phyloP scores from a whole-genome alignment of 1,140 invertebrate genomes.

The Plectus sambesii region DNA sequence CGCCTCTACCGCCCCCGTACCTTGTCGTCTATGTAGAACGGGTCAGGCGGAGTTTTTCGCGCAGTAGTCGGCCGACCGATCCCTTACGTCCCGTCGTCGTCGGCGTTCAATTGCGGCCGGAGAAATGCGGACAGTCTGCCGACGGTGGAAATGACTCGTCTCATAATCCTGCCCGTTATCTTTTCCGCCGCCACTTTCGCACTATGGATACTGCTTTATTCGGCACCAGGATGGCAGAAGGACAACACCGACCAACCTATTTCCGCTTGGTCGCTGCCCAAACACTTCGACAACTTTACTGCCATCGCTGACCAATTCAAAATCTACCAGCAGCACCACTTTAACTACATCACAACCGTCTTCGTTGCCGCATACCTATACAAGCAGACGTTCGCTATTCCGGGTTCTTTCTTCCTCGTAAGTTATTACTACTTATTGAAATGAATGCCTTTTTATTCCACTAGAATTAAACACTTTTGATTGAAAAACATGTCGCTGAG shows the following conservation, averaged over 20 bases:
- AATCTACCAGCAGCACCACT: slow-evolving; percentile 51
- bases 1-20: no score
- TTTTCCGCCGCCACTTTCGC: slow-evolving; percentile 36
- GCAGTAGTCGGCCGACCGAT: no score
- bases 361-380: slow-evolving; percentile 56
- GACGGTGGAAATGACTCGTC: slow-evolving; percentile 43
- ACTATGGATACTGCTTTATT: slow-evolving; percentile 35
- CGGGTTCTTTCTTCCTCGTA: slow-evolving; percentile 57
- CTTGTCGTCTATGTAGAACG: no score
- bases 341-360: slow-evolving; percentile 52
- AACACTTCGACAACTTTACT: slow-evolving; percentile 49
- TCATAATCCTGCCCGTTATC: slow-evolving; percentile 41
- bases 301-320: slow-evolving; percentile 44
- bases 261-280: slow-evolving; percentile 43
- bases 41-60: no score
- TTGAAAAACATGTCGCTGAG: slow-evolving; percentile 3
- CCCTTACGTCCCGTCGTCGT: no score
- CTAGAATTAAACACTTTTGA: neutral
- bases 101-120: no score
- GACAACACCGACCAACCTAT: slow-evolving; percentile 19
- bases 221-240: slow-evolving; percentile 42
- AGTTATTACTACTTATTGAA: slow-evolving; percentile 26
- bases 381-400: slow-evolving; percentile 59
- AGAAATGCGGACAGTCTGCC: no score
- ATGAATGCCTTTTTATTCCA: slow-evolving; percentile 4